Percentiles rank a stretch among this genome's conserved stretches.
phyloP scores from a whole-genome alignment of 2,888 invertebrate species.

The Eupeodes luniger region DNA sequence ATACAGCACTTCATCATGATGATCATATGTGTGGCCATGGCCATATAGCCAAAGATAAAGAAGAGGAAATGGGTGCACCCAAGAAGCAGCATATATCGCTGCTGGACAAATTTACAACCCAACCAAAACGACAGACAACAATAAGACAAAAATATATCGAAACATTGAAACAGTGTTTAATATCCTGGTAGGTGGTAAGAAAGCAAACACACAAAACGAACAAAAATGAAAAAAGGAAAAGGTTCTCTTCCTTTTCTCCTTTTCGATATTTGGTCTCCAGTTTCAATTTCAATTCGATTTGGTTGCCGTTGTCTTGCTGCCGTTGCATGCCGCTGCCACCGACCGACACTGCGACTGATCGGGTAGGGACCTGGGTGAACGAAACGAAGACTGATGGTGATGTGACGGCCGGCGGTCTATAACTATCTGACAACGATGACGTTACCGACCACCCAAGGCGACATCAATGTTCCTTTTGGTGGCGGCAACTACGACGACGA shows the following conservation, averaged over 20 bases:
- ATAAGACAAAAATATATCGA: slow-evolving; percentile 63
- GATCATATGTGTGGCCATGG: slow-evolving; percentile 32
- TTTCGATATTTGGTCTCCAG: slow-evolving; percentile 53
- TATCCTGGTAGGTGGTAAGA: slow-evolving; percentile 73
- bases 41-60: neutral
- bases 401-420: slow-evolving; percentile 51
- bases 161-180: slow-evolving; percentile 61
- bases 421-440: slow-evolving; percentile 59
- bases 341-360: slow-evolving; percentile 15
- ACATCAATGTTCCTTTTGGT: slow-evolving; percentile 19
- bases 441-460: slow-evolving; percentile 70
- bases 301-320: slow-evolving; percentile 42
- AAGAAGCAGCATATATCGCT: slow-evolving; percentile 53
- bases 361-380: slow-evolving; percentile 40
- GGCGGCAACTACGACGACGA: slow-evolving; percentile 7
- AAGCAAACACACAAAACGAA: neutral
- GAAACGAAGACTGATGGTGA: slow-evolving; percentile 28
- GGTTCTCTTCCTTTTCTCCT: slow-evolving; percentile 27
- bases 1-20: neutral
- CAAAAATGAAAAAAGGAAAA: neutral
- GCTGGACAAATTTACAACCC: slow-evolving; percentile 65
- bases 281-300: slow-evolving; percentile 67
- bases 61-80: slow-evolving; percentile 67
- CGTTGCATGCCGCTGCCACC: slow-evolving; percentile 5
- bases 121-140: slow-evolving; percentile 64